Base-by-base conservation (phyloP, 2,797 vertebrate genomes). In the Labeo calbasu region DNA sequence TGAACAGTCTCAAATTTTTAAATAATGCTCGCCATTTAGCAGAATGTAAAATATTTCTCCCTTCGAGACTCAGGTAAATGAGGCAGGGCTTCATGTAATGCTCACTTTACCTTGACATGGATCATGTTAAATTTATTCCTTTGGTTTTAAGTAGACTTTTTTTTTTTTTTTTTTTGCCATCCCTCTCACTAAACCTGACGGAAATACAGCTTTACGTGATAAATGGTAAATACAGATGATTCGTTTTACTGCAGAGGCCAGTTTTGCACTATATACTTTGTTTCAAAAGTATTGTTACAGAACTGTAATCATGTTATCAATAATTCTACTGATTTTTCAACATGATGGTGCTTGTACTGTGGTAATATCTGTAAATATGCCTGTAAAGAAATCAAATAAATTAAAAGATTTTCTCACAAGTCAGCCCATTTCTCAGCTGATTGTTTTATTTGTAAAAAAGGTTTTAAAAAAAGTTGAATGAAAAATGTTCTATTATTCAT, bases 361-460 rank as follows among this genome's bases (percentile, higher is more conserved):
- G 61, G 75, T 85, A 75, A 61, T 53, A 7, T 12, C 53, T 81
- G 81, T 75, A 84, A 78, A 83, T 57, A 43, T 88, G 69, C 25
- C 12, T 53, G 25, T 14, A 66, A 10, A n/a, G 2, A 75, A 32
- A 79, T 59, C 2, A 2, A 76, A 63, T 50, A 66, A 80, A 72
- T 28, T 5, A 1, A 81, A 65, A 43, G n/a, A 28, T 70, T 72
- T 63, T 36, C 8, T 75, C 43, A 25, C 80, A 40, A 59, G 19
- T 15, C n/a, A 21, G 23, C 48, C 78, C 28, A 59, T 83, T 80
- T 87, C 59, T 77, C 6, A 70, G 79, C 83, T 83, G 23, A 79
- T 51, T 84, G 81, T 79, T 66, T 81, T 65, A 80, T 46, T 77
- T 55, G 13, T 63, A 71, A 77, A 86, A 68, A 53, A 10, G 2